Evolutionary conservation across 2,113 vertebrate genomes (phyloP).

Genomic region (Vicugna pacos): DNA sequence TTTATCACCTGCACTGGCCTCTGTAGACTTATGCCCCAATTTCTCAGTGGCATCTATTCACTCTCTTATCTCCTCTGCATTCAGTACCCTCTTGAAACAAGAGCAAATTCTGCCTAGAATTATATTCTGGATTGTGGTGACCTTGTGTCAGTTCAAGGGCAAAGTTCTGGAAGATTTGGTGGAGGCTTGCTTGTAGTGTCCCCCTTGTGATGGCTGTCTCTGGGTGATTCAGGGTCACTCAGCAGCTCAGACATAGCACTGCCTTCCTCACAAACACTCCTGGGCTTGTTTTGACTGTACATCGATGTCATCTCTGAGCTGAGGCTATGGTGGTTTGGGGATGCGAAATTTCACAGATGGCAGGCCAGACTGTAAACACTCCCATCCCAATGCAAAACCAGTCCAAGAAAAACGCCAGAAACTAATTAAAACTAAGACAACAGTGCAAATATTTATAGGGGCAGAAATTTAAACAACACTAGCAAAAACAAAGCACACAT

Average conservation of each 20-base stretch:
- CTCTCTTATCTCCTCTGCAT: slow-evolving; percentile 11
- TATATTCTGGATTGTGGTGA: slow-evolving; percentile 60
- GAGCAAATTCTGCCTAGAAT: slow-evolving; percentile 35
- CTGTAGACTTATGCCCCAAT: background rate
- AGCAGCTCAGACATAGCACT: background rate
- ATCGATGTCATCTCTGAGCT: background rate
- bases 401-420: slow-evolving; percentile 38
- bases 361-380: slow-evolving; percentile 13
- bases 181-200: background rate
- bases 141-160: slow-evolving; percentile 45
- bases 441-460: slow-evolving; percentile 29
- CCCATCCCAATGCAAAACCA: background rate
- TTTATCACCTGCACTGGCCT: background rate
- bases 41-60: background rate
- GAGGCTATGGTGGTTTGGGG: background rate
- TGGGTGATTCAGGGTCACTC: fast-evolving
- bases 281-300: slow-evolving; percentile 2
- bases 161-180: slow-evolving; percentile 50
- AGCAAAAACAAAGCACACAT: background rate
- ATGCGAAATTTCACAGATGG: background rate
- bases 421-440: slow-evolving; percentile 16
- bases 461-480: slow-evolving; percentile 9
- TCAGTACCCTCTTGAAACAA: background rate
- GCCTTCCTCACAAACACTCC: background rate
- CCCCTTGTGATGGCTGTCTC: background rate